These are phyloP conservation scores for Diploscapter pachys DNA, from an alignment of 1,140 invertebrate genomes.

Conservation along the genomic window DNA sequence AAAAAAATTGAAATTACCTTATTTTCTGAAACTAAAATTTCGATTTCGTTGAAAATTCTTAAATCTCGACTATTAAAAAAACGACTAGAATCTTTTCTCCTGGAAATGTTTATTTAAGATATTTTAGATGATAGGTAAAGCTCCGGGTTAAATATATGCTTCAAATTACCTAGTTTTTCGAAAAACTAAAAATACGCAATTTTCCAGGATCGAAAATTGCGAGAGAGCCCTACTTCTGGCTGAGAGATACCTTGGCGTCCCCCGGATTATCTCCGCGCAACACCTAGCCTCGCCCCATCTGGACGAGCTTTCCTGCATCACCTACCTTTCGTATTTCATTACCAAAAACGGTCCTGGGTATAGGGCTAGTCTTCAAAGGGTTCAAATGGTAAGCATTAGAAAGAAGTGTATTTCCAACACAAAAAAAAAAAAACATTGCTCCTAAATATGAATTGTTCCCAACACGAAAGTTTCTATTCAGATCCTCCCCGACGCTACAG, in stretches of 20 bases:
- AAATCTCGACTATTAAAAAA: too few species aligned
- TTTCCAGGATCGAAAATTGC: conserved; percentile 20
- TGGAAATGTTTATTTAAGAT: too few species aligned
- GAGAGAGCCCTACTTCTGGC: conserved; percentile 64
- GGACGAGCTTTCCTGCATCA: conserved; percentile 95
- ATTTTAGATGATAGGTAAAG: too few species aligned
- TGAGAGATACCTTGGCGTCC: conserved; percentile 80
- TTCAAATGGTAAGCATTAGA: conserved; percentile 78
- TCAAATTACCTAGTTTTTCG: too few species aligned
- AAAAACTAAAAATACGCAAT: background rate
- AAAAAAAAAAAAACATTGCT: too few species aligned
- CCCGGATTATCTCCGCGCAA: conserved; percentile 88
- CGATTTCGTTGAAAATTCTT: too few species aligned
- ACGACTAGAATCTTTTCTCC: too few species aligned
- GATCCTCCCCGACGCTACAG: conserved; percentile 39
- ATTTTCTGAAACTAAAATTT: too few species aligned
- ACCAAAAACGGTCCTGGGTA: conserved; percentile 90
- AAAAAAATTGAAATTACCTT: background rate
- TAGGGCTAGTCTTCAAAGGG: conserved; percentile 83
- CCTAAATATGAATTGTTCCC: conserved; percentile 65
- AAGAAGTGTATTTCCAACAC: conserved; percentile 72
- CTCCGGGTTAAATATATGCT: too few species aligned
- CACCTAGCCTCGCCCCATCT: conserved; percentile 90
- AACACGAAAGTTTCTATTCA: conserved; percentile 69
- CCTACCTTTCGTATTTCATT: conserved; percentile 97